Conservation (phyloP, 2,888 invertebrate species). For the Drosophila kambysellisi region DNA sequence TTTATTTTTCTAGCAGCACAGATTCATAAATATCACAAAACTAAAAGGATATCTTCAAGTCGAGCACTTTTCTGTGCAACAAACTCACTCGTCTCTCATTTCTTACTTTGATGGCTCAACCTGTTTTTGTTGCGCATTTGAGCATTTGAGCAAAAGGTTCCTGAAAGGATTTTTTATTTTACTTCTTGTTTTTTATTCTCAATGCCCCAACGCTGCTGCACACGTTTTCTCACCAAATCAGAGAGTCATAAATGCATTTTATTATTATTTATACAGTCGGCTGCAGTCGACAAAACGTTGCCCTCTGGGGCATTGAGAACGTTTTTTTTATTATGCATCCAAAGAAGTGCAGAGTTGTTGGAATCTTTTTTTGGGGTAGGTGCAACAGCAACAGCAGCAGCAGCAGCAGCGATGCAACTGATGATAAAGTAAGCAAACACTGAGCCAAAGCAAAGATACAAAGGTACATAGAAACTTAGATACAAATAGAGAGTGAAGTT, state of each 20-base stretch:
- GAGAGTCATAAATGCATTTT: conserved; percentile 76
- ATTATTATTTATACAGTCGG: conserved; percentile 66
- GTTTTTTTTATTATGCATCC: conserved; percentile 53
- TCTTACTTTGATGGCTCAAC: conserved; percentile 40
- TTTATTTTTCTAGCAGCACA: neutral
- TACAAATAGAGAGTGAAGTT: conserved; percentile 25
- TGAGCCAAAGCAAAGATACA: conserved; percentile 35
- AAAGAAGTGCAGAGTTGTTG: conserved; percentile 25
- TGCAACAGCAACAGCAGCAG: conserved; percentile 16
- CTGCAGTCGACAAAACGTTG: conserved; percentile 29
- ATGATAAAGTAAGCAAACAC: conserved; percentile 57
- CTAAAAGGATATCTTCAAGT: conserved; percentile 3
- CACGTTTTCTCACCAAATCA: conserved; percentile 68
- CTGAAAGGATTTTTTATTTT: conserved; percentile 48
- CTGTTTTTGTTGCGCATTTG: conserved; percentile 69
- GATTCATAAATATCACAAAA: neutral
- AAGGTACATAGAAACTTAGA: conserved; percentile 29
- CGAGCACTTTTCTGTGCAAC: neutral
- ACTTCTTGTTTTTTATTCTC: conserved; percentile 4
- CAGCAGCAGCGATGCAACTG: conserved; percentile 26
- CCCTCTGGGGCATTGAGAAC: conserved; percentile 40
- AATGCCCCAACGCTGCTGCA: conserved; percentile 45
- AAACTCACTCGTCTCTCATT: conserved; percentile 8
- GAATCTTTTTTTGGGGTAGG: conserved; percentile 50
- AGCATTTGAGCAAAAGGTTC: conserved; percentile 30